Percentiles rank a stretch among this genome's conserved stretches.
phyloP scores from a whole-genome alignment of 64 coral and sea anemone genomes.

The Dendrophyllia cribrosa region DNA sequence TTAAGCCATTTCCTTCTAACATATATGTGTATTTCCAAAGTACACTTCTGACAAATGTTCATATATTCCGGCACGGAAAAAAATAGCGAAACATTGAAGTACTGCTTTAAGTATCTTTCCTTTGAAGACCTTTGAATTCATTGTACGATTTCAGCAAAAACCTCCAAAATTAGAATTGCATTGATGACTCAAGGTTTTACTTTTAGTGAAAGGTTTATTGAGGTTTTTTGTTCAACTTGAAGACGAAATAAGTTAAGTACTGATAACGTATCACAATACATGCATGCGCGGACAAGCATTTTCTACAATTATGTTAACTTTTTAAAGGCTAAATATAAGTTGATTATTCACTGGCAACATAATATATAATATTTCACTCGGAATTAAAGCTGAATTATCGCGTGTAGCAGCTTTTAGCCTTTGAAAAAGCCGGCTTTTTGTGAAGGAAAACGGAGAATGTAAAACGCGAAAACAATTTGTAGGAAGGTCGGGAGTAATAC shows the following conservation, averaged over 20 bases:
- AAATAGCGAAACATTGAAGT: background rate
- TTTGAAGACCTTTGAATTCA: too few relatives aligned
- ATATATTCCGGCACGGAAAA: background rate
- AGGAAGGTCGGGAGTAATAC: background rate
- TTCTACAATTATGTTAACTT: background rate
- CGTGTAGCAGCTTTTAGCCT: background rate
- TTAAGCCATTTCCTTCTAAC: too few relatives aligned
- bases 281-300: too few relatives aligned
- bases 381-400: background rate
- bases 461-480: background rate
- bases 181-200: too few relatives aligned
- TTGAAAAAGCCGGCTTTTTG: background rate
- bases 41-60: background rate
- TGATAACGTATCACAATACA: too few relatives aligned
- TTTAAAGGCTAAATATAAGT: background rate
- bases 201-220: too few relatives aligned
- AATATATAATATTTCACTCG: background rate
- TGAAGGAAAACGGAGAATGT: background rate
- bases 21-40: background rate
- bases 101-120: background rate
- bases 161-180: too few relatives aligned
- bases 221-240: too few relatives aligned
- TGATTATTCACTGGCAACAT: background rate
- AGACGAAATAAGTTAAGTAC: too few relatives aligned
- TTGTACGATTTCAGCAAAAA: too few relatives aligned